These are phyloP conservation scores for Achatina immaculata DNA, from an alignment of 1,140 invertebrate genomes.

Conservation along the genomic window DNA sequence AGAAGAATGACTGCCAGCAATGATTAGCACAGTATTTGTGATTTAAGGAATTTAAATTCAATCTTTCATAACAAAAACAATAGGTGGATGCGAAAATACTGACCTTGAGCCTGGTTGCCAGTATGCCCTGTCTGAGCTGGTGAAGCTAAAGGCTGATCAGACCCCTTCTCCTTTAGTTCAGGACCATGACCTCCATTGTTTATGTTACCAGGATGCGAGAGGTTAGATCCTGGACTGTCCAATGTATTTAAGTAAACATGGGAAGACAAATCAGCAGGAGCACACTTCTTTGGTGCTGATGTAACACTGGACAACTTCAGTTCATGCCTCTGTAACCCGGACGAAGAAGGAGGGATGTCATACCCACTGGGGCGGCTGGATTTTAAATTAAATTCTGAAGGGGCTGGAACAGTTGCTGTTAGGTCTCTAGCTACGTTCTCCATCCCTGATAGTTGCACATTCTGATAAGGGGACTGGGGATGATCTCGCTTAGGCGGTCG, in stretches of 20 bases:
- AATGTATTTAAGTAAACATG: conserved; percentile 39
- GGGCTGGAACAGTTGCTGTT: conserved; percentile 45
- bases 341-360: conserved; percentile 46
- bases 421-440: conserved; percentile 32
- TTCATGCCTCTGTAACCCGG: not conserved
- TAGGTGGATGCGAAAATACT: not conserved
- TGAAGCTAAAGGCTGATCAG: not conserved
- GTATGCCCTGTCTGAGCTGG: conserved; percentile 18
- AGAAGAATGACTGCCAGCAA: no score
- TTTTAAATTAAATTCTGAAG: conserved; percentile 19
- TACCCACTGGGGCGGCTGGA: conserved; percentile 20
- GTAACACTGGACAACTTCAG: not conserved
- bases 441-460: conserved; percentile 54
- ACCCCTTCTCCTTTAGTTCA: not conserved
- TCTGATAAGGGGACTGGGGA: conserved; percentile 58
- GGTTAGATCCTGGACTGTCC: not conserved
- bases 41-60: no score
- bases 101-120: not conserved
- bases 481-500: conserved; percentile 22
- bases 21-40: no score
- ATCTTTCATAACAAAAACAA: no score
- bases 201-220: no score
- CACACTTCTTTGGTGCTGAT: not conserved
- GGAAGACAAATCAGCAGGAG: not conserved
- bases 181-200: no score